Evolutionary conservation across 2,113 vertebrate species (phyloP).

Genomic region (Carlito syrichta): DNA sequence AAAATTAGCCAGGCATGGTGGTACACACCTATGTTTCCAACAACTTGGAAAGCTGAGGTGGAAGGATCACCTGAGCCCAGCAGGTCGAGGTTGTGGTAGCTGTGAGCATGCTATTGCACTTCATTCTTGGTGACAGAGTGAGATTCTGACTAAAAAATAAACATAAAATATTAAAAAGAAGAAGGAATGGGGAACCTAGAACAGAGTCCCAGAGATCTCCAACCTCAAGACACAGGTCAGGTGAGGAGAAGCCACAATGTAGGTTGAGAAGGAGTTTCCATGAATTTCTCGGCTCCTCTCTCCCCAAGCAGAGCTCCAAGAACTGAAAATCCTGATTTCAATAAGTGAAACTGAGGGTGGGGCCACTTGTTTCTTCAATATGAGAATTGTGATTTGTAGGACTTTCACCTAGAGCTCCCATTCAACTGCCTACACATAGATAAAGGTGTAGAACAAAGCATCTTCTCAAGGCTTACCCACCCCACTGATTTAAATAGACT

Average conservation of each 20-base stretch:
- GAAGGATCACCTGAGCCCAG: too few species aligned
- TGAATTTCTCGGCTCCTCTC: too few species aligned
- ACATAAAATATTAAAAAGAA: too few species aligned
- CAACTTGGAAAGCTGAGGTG: too few species aligned
- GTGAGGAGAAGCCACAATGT: neutral
- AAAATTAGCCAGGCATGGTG: too few species aligned
- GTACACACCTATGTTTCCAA: too few species aligned
- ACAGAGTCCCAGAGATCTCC: neutral
- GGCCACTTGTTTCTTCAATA: neutral
- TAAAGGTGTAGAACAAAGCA: neutral
- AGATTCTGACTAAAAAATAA: too few species aligned
- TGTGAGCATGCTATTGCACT: too few species aligned
- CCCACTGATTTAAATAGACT: neutral
- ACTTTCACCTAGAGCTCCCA: fast-evolving
- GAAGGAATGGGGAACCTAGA: neutral
- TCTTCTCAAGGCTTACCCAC: neutral
- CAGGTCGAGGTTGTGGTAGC: too few species aligned
- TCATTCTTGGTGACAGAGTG: too few species aligned
- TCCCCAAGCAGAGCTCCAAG: too few species aligned
- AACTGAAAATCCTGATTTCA: neutral
- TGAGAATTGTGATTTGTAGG: fast-evolving
- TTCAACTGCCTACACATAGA: neutral
- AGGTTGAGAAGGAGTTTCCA: neutral
- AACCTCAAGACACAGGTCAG: neutral
- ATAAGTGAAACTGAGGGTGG: fast-evolving